Percentiles rank a stretch among this genome's conserved stretches.
Conservation (phyloP, 2,113 vertebrate genomes). For the Girardinichthys multiradiatus region DNA sequence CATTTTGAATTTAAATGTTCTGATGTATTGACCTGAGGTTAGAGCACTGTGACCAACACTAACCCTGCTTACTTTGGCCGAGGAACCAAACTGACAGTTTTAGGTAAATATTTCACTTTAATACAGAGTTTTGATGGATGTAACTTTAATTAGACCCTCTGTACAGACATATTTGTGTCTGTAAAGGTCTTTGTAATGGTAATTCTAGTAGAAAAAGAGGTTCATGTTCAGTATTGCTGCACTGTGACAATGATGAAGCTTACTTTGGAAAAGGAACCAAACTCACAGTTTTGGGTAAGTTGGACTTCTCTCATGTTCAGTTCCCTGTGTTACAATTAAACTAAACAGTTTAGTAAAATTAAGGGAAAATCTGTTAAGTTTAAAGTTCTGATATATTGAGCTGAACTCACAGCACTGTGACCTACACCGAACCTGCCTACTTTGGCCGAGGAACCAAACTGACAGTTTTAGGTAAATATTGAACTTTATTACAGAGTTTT, state of each 20-base stretch:
- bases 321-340: background rate
- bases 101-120: slow-evolving; percentile 44
- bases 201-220: background rate
- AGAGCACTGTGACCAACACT: slow-evolving; percentile 73
- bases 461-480: slow-evolving; percentile 72
- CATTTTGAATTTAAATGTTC: background rate
- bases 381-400: slow-evolving; percentile 26
- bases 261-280: slow-evolving; percentile 70
- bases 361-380: background rate
- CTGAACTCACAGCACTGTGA: slow-evolving; percentile 70
- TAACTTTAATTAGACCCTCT: background rate
- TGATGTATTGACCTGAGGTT: slow-evolving; percentile 31
- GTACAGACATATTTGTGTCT: background rate
- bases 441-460: slow-evolving; percentile 86
- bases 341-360: background rate
- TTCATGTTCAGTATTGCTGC: slow-evolving; percentile 9
- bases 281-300: slow-evolving; percentile 70
- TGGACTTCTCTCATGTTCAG: background rate
- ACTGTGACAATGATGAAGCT: slow-evolving; percentile 41
- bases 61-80: slow-evolving; percentile 76
- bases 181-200: background rate
- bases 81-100: slow-evolving; percentile 83
- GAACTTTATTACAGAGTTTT: background rate
- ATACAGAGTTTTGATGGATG: background rate
- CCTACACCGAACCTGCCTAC: slow-evolving; percentile 50